A percentile compares a stretch with the other conserved stretches of the same genome.
phyloP scores from a whole-genome alignment of 2,113 vertebrate species.

The Xenopus borealis region DNA sequence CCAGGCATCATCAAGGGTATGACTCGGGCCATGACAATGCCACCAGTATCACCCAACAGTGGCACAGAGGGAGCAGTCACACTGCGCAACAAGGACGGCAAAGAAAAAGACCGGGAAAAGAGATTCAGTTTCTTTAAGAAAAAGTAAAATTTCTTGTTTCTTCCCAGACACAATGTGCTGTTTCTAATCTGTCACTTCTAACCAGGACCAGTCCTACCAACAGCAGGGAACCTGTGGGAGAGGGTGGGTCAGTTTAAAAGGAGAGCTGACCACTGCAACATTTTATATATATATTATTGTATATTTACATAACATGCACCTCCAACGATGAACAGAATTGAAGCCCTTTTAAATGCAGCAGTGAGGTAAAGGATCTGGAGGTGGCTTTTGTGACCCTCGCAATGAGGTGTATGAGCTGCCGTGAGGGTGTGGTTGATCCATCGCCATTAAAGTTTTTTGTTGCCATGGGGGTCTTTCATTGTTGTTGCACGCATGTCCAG shows the following conservation, averaged over 20 bases:
- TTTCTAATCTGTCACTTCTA: conserved; percentile 14
- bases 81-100: conserved; percentile 81
- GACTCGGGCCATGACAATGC: conserved; percentile 88
- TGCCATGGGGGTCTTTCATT: conserved; percentile 32
- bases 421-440: conserved; percentile 15
- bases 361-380: neutral
- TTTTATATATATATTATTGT: conserved; percentile 33
- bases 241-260: conserved; percentile 14
- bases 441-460: conserved; percentile 30
- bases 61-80: conserved; percentile 67
- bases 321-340: conserved; percentile 26
- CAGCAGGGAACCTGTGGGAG: conserved; percentile 18
- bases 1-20: conserved; percentile 62
- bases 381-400: conserved; percentile 1
- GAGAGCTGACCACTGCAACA: conserved; percentile 15
- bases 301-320: conserved; percentile 16
- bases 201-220: conserved; percentile 27
- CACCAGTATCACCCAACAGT: conserved; percentile 66
- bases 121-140: conserved; percentile 94
- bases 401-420: conserved; percentile 4
- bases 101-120: conserved; percentile 85
- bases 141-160: conserved; percentile 53
- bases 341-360: conserved; percentile 15
- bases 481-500: conserved; percentile 25
- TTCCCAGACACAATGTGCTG: neutral